Evolutionary conservation across 2,888 invertebrate species (phyloP).

Genomic region (Nezara viridula): DNA sequence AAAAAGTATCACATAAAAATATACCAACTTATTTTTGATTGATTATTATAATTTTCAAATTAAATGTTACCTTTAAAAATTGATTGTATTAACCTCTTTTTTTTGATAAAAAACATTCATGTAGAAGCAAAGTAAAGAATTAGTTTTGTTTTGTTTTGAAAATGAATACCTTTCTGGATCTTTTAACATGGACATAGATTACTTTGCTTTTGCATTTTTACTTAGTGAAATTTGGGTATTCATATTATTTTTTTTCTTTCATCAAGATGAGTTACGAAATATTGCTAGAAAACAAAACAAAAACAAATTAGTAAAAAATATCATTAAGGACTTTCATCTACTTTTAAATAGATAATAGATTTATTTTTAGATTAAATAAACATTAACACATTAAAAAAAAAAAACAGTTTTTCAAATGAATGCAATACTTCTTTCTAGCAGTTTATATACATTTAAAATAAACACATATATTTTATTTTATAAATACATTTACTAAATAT

Average conservation of each 20-base stretch:
- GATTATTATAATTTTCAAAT: not conserved
- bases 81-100: not conserved
- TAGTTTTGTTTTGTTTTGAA: not conserved
- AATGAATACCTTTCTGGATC: not conserved
- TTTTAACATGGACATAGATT: not conserved
- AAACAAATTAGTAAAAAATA: slow-evolving; percentile 50
- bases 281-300: slow-evolving; percentile 36
- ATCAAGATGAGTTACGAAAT: slow-evolving; percentile 9
- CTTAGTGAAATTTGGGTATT: not conserved
- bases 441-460: not conserved
- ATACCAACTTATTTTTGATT: slow-evolving; percentile 5
- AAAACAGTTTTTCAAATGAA: too few species aligned
- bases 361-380: too few species aligned
- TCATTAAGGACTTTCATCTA: not conserved
- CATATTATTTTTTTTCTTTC: not conserved
- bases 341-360: not conserved
- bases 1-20: slow-evolving; percentile 2
- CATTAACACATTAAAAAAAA: too few species aligned
- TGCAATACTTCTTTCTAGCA: not conserved
- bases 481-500: too few species aligned
- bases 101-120: not conserved
- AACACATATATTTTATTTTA: not conserved
- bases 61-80: not conserved
- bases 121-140: not conserved
- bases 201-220: not conserved